Evolutionary conservation across 1,140 invertebrate species (phyloP).

Genomic region (Drosophila repletoides): DNA sequence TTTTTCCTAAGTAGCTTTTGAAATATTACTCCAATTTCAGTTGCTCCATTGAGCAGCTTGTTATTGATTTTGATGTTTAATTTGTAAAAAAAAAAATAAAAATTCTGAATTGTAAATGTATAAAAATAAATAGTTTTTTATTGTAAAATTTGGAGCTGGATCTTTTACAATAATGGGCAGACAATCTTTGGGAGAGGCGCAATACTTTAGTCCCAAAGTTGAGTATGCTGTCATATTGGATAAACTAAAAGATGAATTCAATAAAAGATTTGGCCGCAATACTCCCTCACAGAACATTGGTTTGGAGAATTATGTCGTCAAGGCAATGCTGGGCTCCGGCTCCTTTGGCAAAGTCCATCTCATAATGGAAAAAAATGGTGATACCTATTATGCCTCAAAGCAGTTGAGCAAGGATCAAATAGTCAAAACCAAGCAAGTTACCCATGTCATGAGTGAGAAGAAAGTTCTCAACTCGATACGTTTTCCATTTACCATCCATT

Average conservation of each 20-base stretch:
- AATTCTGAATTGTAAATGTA: conserved; percentile 17
- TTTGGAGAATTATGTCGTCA: conserved; percentile 56
- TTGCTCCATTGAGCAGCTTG: too few relatives aligned
- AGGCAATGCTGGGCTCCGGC: conserved; percentile 56
- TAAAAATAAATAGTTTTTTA: not conserved
- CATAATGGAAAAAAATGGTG: conserved; percentile 37
- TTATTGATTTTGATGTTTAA: too few relatives aligned
- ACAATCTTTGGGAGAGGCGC: not conserved
- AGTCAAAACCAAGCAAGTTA: conserved; percentile 92
- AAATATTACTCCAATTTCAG: too few relatives aligned
- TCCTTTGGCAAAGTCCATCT: conserved; percentile 74
- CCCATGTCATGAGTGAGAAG: conserved; percentile 94
- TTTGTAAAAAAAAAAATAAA: too few relatives aligned
- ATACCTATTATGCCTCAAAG: conserved; percentile 92
- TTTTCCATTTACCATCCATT: conserved; percentile 92
- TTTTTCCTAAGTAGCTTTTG: too few relatives aligned
- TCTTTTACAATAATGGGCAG: conserved; percentile 3
- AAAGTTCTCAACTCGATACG: conserved; percentile 90
- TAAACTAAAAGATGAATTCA: conserved; percentile 65
- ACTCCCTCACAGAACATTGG: conserved; percentile 52
- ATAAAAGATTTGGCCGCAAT: conserved; percentile 47
- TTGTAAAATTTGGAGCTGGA: not conserved
- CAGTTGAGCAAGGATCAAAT: conserved; percentile 94
- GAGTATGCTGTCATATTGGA: conserved; percentile 61
- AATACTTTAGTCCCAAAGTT: conserved; percentile 64